Conservation (phyloP, 1,140 invertebrate species). For the Cyphomyrmex costatus region DNA sequence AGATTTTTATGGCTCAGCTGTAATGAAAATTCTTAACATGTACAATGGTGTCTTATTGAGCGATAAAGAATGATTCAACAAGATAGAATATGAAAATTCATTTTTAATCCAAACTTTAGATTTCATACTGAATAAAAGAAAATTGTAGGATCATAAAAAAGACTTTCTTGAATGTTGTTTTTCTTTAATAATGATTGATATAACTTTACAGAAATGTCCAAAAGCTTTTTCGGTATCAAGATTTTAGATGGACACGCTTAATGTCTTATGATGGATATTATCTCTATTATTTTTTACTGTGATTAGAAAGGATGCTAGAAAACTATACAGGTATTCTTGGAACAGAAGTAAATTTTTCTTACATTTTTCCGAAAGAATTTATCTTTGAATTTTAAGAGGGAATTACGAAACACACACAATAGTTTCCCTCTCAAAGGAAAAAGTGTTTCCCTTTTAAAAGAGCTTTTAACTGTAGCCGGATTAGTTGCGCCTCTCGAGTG, state of each 20-base stretch:
- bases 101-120: not conserved
- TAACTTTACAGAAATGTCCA: not conserved
- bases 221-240: not conserved
- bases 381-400: not conserved
- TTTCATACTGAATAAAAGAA: not conserved
- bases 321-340: not conserved
- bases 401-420: not conserved
- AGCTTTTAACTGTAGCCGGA: conserved; percentile 44
- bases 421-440: not conserved
- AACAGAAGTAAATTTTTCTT: conserved; percentile 9
- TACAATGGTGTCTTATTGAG: not conserved
- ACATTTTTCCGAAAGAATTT: not conserved
- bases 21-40: not conserved
- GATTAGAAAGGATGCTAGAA: not conserved
- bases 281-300: not conserved
- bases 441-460: conserved; percentile 17
- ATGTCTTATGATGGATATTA: not conserved
- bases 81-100: not conserved
- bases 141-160: not conserved
- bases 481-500: conserved; percentile 38
- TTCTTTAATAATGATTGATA: not conserved
- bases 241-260: not conserved
- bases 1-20: not conserved
- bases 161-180: not conserved
- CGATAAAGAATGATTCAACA: not conserved